phyloP scores from a whole-genome alignment of 2,113 vertebrate genomes.

The Phoxinus phoxinus region DNA sequence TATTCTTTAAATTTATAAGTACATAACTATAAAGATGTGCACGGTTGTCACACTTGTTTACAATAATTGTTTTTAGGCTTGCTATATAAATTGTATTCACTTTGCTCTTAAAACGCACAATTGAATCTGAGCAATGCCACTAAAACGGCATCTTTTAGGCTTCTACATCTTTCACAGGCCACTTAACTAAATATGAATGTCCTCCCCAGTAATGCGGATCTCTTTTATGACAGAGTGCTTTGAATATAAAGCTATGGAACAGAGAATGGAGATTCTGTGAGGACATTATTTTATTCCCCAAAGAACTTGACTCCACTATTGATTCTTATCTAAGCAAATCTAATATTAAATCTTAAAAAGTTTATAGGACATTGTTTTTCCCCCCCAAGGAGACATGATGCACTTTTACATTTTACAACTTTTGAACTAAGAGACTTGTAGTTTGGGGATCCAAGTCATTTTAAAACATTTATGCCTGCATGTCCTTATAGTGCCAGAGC shows the following conservation, averaged over 20 bases:
- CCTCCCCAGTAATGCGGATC: not conserved
- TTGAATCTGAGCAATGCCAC: not conserved
- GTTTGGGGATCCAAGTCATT: not conserved
- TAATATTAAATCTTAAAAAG: conserved; percentile 18
- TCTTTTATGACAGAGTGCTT: not conserved
- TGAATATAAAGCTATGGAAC: conserved; percentile 22
- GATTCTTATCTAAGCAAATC: not conserved
- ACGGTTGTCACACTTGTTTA: not conserved
- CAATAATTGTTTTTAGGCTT: not conserved
- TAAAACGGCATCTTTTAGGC: not conserved
- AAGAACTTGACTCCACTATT: conserved; percentile 14
- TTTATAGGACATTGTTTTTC: not conserved
- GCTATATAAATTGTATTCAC: not conserved
- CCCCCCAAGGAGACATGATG: not conserved
- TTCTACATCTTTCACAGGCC: conserved; percentile 1
- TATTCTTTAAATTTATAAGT: not conserved
- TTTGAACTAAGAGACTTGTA: not conserved
- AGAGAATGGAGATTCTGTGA: not conserved
- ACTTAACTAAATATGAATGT: conserved; percentile 23
- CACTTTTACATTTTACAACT: too few relatives aligned
- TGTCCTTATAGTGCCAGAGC: not conserved
- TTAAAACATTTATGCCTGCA: not conserved
- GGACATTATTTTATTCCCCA: conserved; percentile 7
- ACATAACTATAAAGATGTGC: not conserved
- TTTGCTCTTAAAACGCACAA: not conserved